Conservation (phyloP, 2,888 invertebrate genomes). For the Scrobipalpa atriplicella region DNA sequence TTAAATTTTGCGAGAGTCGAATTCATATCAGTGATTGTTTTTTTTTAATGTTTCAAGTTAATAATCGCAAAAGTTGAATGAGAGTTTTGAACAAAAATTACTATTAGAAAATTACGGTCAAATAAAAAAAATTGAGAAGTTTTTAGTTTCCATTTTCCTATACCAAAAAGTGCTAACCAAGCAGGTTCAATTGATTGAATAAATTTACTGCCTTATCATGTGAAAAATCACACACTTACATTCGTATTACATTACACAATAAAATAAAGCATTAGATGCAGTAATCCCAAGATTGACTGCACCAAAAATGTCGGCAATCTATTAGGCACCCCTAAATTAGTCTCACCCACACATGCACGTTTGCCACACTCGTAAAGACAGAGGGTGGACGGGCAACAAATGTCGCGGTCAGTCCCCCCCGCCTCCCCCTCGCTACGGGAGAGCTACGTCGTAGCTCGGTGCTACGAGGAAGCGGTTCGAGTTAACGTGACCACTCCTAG, state of each 20-base stretch:
- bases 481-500: not conserved
- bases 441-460: slow-evolving; percentile 30
- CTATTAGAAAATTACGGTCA: too few species aligned
- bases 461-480: not conserved
- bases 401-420: slow-evolving; percentile 76
- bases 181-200: not conserved
- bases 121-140: too few species aligned
- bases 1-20: not conserved
- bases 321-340: slow-evolving; percentile 26
- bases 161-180: not conserved
- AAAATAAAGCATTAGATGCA: too few species aligned
- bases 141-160: too few species aligned
- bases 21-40: not conserved
- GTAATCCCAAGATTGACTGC: not conserved
- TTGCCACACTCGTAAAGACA: slow-evolving; percentile 49
- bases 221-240: not conserved
- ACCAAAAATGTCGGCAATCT: slow-evolving; percentile 15
- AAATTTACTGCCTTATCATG: not conserved
- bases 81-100: too few species aligned
- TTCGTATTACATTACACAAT: too few species aligned
- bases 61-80: not conserved
- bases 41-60: not conserved
- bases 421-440: slow-evolving; percentile 33
- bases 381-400: slow-evolving; percentile 73
- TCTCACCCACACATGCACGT: slow-evolving; percentile 32